phyloP scores from a whole-genome alignment of 2,113 vertebrate species.

The Serinus canaria region DNA sequence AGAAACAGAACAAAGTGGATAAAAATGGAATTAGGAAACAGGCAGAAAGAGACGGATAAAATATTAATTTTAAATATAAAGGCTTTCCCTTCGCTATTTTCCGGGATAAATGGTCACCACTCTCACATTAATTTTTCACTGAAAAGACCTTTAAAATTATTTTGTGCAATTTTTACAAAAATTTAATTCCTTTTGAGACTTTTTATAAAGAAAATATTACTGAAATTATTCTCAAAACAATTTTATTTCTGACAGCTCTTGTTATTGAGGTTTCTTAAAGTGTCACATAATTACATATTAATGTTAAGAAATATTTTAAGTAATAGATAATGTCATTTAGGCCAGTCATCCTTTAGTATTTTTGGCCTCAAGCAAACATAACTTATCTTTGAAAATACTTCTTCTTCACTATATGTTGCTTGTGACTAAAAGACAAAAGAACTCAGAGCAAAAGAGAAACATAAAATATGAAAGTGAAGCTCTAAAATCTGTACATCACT shows the following conservation, averaged over 20 bases:
- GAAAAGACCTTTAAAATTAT: background rate
- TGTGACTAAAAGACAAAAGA: background rate
- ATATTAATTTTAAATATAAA: background rate
- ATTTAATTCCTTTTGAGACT: background rate
- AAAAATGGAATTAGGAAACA: constrained; percentile 12
- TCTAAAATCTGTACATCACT: background rate
- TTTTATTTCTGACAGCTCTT: background rate
- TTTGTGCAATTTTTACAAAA: background rate
- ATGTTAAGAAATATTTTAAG: background rate
- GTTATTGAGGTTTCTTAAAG: background rate
- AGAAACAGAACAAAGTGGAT: background rate
- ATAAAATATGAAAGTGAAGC: background rate
- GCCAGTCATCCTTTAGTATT: background rate
- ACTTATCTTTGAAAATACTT: background rate
- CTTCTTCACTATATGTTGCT: background rate
- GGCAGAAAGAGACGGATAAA: background rate
- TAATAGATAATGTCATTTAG: background rate
- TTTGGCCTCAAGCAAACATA: background rate
- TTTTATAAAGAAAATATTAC: background rate
- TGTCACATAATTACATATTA: background rate
- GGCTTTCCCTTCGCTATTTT: background rate
- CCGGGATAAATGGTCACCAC: background rate
- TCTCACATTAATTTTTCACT: background rate
- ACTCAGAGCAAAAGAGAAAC: background rate
- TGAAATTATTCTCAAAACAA: background rate